Conservation (phyloP, 2,888 invertebrate species). For the Keiferia lycopersicella region DNA sequence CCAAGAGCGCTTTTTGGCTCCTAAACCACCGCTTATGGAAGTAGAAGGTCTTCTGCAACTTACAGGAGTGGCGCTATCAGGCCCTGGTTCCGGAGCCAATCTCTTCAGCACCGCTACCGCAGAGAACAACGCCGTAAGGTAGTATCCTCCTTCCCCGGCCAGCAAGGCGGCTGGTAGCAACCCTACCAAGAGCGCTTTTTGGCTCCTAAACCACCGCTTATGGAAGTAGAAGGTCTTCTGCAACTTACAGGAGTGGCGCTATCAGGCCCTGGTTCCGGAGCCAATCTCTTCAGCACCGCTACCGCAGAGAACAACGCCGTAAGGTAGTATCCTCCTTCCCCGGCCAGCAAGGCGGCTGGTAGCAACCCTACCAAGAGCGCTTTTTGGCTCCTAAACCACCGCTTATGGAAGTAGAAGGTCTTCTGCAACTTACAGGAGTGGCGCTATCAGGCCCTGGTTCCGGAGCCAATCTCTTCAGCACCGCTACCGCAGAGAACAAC, state of each 20-base stretch:
- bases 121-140: no score
- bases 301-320: constrained; percentile 88
- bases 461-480: constrained; percentile 86
- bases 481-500: constrained; percentile 94
- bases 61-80: no score
- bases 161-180: no score
- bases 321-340: constrained; percentile 66
- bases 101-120: no score
- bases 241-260: constrained; percentile 55
- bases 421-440: constrained; percentile 58
- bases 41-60: background rate
- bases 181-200: no score
- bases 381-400: constrained; percentile 34
- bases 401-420: background rate
- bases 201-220: no score
- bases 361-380: no score
- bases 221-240: no score
- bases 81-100: no score
- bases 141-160: no score
- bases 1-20: no score
- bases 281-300: constrained; percentile 89
- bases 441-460: constrained; percentile 62
- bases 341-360: background rate
- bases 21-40: background rate
- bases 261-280: constrained; percentile 38